phyloP scores from a whole-genome alignment of 2,113 vertebrate genomes.

The Gasterosteus aculeatus region DNA sequence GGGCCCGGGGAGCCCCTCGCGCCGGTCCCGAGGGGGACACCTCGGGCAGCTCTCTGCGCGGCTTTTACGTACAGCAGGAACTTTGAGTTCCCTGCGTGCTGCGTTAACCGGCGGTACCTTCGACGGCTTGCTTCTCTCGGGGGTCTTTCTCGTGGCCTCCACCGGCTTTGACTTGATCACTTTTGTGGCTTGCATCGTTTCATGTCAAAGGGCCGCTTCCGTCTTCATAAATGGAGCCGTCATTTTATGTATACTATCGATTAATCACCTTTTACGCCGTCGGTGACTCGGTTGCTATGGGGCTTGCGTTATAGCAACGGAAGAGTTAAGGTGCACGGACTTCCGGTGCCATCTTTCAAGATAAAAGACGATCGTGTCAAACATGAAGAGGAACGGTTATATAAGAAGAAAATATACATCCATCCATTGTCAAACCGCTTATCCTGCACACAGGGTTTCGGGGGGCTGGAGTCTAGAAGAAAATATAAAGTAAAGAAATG shows the following conservation, averaged over 20 bases:
- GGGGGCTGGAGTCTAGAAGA: no score
- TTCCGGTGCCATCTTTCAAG: not conserved
- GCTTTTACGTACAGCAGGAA: constrained; percentile 21
- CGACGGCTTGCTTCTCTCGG: not conserved
- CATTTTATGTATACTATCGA: constrained; percentile 20
- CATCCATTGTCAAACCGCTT: no score
- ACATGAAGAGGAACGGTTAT: not conserved
- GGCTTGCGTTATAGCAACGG: constrained; percentile 5
- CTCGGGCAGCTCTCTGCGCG: constrained; percentile 64
- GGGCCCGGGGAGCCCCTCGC: not conserved
- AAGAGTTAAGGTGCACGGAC: not conserved
- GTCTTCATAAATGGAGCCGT: not conserved
- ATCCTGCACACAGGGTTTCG: no score
- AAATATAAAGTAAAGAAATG: no score
- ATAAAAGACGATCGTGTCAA: constrained; percentile 12
- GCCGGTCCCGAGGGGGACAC: constrained; percentile 20
- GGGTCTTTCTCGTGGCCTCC: not conserved
- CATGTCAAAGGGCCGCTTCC: not conserved
- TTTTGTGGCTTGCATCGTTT: constrained; percentile 56
- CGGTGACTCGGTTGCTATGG: constrained; percentile 43
- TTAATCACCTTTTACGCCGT: not conserved
- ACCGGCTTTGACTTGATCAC: constrained; percentile 39
- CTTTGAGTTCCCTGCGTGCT: not conserved
- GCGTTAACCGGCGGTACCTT: not conserved
- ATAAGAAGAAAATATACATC: not conserved